These are phyloP conservation scores for Pygocentrus nattereri DNA, from an alignment of 2,797 vertebrate genomes.

Conservation along the genomic window DNA sequence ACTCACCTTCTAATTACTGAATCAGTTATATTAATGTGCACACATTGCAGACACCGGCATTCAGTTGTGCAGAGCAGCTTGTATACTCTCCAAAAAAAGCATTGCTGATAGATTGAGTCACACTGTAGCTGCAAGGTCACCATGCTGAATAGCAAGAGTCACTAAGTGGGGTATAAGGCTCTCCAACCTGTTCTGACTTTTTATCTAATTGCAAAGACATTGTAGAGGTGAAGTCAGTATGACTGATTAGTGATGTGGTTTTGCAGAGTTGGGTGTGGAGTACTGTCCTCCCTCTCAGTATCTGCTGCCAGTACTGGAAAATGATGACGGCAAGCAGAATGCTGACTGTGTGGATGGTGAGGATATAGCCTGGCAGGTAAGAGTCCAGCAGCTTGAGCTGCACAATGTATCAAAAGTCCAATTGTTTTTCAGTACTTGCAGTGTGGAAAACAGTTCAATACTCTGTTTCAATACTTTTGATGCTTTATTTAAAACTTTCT, in stretches of 20 bases:
- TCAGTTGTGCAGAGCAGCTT: no score
- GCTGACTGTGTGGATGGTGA: constrained; percentile 68
- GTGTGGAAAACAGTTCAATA: neutral
- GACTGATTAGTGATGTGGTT: constrained; percentile 32
- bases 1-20: no score
- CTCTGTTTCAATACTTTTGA: no score
- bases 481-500: no score
- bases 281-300: constrained; percentile 92
- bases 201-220: neutral
- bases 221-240: neutral
- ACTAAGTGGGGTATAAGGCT: no score
- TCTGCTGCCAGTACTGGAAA: constrained; percentile 85
- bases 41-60: no score
- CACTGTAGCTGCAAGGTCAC: no score
- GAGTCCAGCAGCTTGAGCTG: neutral
- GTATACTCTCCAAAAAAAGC: no score
- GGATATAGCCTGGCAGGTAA: constrained; percentile 87
- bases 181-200: neutral
- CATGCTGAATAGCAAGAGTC: no score
- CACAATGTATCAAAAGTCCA: neutral
- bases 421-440: no score
- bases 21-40: no score
- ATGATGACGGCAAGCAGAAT: constrained; percentile 65
- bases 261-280: constrained; percentile 85
- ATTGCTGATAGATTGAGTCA: no score